phyloP scores from a whole-genome alignment of 2,113 vertebrate genomes.

The Ibidorhyncha struthersii region DNA sequence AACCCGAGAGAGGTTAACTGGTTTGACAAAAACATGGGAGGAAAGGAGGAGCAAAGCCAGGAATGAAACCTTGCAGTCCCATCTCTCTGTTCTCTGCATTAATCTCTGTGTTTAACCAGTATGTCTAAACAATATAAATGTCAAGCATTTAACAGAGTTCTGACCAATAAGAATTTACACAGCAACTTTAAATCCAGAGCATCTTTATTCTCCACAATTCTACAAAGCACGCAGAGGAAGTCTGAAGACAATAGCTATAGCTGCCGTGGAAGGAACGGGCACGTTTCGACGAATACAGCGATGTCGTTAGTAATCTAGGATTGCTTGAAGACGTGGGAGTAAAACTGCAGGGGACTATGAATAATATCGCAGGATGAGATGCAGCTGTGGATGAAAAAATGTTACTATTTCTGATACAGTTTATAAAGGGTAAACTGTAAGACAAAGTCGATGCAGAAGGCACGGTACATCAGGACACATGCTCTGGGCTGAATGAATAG shows the following conservation, averaged over 20 bases:
- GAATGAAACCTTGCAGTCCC: background rate
- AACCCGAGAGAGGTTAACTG: background rate
- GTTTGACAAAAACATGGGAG: background rate
- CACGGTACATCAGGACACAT: accelerated
- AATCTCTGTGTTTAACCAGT: background rate
- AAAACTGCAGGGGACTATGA: background rate
- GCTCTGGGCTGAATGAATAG: accelerated
- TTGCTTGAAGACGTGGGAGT: background rate
- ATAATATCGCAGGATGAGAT: background rate
- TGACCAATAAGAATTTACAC: background rate
- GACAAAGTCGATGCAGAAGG: background rate
- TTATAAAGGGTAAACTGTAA: background rate
- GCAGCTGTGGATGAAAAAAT: background rate
- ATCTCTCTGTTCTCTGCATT: background rate
- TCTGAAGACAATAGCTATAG: background rate
- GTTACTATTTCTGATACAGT: background rate
- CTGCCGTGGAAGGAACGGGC: accelerated
- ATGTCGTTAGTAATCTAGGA: background rate
- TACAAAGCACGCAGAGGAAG: no score
- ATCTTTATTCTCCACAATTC: background rate
- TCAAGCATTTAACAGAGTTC: background rate
- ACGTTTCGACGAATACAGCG: accelerated
- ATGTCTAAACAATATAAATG: background rate
- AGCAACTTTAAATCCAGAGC: background rate
- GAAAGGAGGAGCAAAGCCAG: background rate